Base-by-base conservation (phyloP, 2,113 vertebrate species). In the Periophthalmodon schlosseri region DNA sequence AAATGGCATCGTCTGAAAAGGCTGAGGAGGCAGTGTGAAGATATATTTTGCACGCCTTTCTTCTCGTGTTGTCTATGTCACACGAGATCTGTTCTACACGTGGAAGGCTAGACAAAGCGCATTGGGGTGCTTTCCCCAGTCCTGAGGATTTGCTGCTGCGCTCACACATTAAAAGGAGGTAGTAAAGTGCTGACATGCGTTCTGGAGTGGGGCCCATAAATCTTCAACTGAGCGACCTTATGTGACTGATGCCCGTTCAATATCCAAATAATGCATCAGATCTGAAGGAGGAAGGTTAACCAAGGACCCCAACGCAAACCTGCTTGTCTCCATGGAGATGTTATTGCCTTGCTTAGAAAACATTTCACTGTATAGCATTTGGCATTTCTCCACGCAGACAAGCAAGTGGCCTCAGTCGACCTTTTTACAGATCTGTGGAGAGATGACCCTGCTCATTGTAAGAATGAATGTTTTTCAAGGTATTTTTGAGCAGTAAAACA, bases 1-100 rank as follows among this genome's bases (percentile, higher is more conserved):
- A 87, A 91, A 91, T 71, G 79, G 75, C 79, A 84, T 88, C 86
- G 77, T 75, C 77, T 79, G 80, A 89, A 82, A 92, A 81, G 79
- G 88, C 80, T 88, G 87, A 92, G 75, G 72, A 68, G 72, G 84
- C 86, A 80, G 78, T 66, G 86, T 84, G 86, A 64, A 86, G 72
- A 72, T 54, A 5, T n/a, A 70, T 71, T n/a, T 69, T 49, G 14
- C 28, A 72, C 23, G 49, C 12, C 81, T 77, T 75, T 69, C 58
- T 28, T 0, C 69, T 1, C 34, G 66, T 28, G 5, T 65, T 68
- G 66, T 60, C 39, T 34, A 24, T 61, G 68, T 50, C 50, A 39
- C 34, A 7, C 58, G 12, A 20, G 5, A 5, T 44, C 20, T 33
- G 15, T 3, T 66, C 33, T 16, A 12, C 9, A 18, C 65, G 44